Evolutionary conservation across 2,113 vertebrate genomes (phyloP).

Genomic region (Rattus norvegicus): DNA sequence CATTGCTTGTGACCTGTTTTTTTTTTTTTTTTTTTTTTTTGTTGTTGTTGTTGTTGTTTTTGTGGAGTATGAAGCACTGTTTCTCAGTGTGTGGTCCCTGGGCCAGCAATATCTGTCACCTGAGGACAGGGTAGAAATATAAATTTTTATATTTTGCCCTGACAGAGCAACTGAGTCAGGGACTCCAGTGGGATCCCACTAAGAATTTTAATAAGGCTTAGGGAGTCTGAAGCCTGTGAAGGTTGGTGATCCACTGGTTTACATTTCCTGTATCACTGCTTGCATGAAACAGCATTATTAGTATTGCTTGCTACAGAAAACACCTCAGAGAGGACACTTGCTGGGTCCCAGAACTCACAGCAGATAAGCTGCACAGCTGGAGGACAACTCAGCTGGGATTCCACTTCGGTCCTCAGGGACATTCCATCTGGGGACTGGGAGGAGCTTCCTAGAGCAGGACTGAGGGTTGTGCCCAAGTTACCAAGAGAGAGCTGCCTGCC

Average conservation of each 20-base stretch:
- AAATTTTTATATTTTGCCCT: not conserved
- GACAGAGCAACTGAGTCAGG: slow-evolving; percentile 15
- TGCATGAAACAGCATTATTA: not conserved
- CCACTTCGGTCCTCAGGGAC: not conserved
- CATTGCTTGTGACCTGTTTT: not conserved
- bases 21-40: no score
- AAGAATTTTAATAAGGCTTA: slow-evolving; percentile 5
- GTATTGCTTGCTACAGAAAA: not conserved
- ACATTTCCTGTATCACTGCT: not conserved
- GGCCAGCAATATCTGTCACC: not conserved
- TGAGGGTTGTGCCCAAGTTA: not conserved
- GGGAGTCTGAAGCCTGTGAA: not conserved
- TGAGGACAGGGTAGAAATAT: not conserved
- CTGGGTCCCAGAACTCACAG: not conserved
- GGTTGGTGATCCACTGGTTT: not conserved
- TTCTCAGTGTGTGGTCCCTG: not conserved
- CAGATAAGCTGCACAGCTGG: not conserved
- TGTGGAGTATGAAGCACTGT: not conserved
- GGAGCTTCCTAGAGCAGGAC: slow-evolving; percentile 15
- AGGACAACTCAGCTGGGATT: not conserved
- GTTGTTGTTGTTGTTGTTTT: no score
- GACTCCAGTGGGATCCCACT: not conserved
- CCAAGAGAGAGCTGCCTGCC: slow-evolving; percentile 19
- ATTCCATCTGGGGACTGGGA: not conserved
- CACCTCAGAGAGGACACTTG: not conserved